phyloP scores from a whole-genome alignment of 2,113 vertebrate species.

The Elanus axillaris region DNA sequence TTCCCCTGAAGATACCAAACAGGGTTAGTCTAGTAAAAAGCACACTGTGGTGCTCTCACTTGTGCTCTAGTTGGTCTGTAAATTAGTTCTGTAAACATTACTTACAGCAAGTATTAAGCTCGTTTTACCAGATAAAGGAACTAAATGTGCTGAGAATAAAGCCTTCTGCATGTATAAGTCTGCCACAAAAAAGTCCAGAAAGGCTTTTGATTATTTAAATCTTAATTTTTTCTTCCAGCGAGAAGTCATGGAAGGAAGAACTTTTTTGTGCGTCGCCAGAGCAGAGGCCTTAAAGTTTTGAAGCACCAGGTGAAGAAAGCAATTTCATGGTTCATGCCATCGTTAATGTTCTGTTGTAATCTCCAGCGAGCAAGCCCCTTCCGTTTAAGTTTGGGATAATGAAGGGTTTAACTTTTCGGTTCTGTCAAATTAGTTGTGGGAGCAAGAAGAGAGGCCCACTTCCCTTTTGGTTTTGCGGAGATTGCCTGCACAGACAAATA shows the following conservation, averaged over 20 bases:
- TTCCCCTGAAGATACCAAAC: not conserved
- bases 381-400: slow-evolving; percentile 76
- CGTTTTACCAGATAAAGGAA: not conserved
- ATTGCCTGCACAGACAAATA: slow-evolving; percentile 33
- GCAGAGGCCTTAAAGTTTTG: slow-evolving; percentile 55
- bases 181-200: not conserved
- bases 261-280: not conserved
- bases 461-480: slow-evolving; percentile 2
- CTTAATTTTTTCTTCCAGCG: not conserved
- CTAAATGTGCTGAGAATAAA: not conserved
- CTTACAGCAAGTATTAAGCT: not conserved
- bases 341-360: slow-evolving; percentile 73
- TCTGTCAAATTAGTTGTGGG: slow-evolving; percentile 76
- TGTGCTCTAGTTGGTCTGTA: not conserved
- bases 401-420: slow-evolving; percentile 72
- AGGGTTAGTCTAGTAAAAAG: not conserved
- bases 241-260: not conserved
- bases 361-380: slow-evolving; percentile 73
- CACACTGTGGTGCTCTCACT: accelerated
- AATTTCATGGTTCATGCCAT: slow-evolving; percentile 82
- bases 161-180: not conserved
- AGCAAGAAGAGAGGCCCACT: slow-evolving; percentile 34
- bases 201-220: not conserved
- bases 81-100: not conserved
- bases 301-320: slow-evolving; percentile 76